phyloP scores from a whole-genome alignment of 1,140 invertebrate genomes.

The Octopus sinensis region DNA sequence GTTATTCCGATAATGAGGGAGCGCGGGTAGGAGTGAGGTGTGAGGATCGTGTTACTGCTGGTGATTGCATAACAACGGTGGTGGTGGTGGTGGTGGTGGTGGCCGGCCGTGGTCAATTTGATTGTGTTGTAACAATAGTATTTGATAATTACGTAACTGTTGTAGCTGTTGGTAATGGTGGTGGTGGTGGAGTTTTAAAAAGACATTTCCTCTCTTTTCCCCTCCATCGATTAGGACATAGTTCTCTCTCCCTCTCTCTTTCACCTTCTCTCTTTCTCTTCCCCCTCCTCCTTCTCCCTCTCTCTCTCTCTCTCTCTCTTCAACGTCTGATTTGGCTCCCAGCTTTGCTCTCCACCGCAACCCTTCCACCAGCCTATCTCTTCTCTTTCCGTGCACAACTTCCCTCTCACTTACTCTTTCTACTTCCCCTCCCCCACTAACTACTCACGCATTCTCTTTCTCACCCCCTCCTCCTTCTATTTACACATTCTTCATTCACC shows the following conservation, averaged over 20 bases:
- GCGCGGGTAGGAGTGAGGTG: too few relatives aligned
- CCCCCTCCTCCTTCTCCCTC: not conserved
- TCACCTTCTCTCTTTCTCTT: not conserved
- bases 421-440: not conserved
- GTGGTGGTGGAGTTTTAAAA: too few relatives aligned
- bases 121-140: too few relatives aligned
- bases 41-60: too few relatives aligned
- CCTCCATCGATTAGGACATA: too few relatives aligned
- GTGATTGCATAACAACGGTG: too few relatives aligned
- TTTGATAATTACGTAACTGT: too few relatives aligned
- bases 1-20: too few relatives aligned
- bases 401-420: not conserved
- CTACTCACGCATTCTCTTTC: not conserved
- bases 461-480: not conserved
- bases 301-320: not conserved
- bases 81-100: too few relatives aligned
- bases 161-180: too few relatives aligned
- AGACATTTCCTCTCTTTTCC: too few relatives aligned
- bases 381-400: not conserved
- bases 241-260: not conserved
- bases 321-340: not conserved
- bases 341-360: not conserved
- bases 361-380: not conserved
- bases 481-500: not conserved
- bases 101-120: too few relatives aligned